Base-by-base conservation (phyloP, 1,140 invertebrate genomes). In the Leucophenga varia region DNA sequence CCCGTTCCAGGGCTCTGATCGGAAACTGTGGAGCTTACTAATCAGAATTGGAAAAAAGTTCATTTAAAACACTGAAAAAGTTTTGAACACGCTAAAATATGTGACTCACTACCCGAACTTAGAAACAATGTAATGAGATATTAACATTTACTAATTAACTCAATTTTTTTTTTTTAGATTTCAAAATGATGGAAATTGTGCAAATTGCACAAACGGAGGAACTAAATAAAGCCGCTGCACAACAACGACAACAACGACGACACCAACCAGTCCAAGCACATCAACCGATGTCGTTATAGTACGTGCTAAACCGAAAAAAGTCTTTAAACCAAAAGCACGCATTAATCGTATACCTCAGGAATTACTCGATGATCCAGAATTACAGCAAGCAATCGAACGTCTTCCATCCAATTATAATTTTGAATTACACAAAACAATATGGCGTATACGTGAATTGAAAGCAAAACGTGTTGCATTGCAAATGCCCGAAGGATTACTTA, bases 321-420 rank as follows among this genome's bases (percentile, higher is more conserved):
- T 90, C 32, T 89, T 89, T 52, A 88, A 87, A 74, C 84, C 86
- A 1, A 81, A 82, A 19, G 75, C 83, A 9, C 79, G 80, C 43
- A 72, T 87, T n/a, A 90, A 83, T 61, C 89, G 86, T 78, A 89
- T 96, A 56, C 93, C 93, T 2, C 85, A 88, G 55, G 86, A 89
- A 55, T 83, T 97, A 38, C 74, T 93, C 14, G 85, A 94, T 63
- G 84, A 97, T 82, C 80, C 85, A 7, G 57, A 86, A 52, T 72
- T 96, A 32, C 84, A 89, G 59, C 77, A 80, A 65, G 89, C 90
- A 3, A 85, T 88, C 44, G 78, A 83, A 55, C 75, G 78, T 37
- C 79, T 99, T 37, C 97, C 97, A 7, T 70, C 81, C 12, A 99
- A 99, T 80, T 99, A 99, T 70, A 98, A 97, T 79, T 99, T 99